These are phyloP conservation scores for Syngnathus scovelli DNA, from an alignment of 2,113 vertebrate species.

Conservation along the genomic window DNA sequence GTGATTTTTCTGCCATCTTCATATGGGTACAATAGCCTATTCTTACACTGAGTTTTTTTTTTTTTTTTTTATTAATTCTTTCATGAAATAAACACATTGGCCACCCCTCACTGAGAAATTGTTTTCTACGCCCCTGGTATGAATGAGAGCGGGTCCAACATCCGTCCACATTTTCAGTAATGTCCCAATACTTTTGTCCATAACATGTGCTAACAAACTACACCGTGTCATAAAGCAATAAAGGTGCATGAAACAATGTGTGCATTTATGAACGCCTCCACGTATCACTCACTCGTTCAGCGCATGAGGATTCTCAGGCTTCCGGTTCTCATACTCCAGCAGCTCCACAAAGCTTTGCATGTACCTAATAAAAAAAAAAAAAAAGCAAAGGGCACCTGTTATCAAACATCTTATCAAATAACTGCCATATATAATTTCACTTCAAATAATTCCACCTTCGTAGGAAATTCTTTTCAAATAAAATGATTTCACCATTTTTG, in stretches of 20 bases:
- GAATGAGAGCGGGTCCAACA: neutral
- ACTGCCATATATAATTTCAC: too few relatives aligned
- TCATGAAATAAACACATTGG: too few relatives aligned
- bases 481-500: conserved; percentile 80
- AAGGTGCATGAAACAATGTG: neutral
- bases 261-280: neutral
- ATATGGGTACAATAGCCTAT: too few relatives aligned
- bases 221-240: neutral
- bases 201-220: neutral
- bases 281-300: conserved; percentile 81
- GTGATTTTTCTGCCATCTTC: too few relatives aligned
- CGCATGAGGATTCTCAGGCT: conserved; percentile 81
- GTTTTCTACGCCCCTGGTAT: neutral
- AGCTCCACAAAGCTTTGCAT: conserved; percentile 95
- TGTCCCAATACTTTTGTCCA: neutral
- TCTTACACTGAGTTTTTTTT: too few relatives aligned
- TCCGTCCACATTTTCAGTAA: too few relatives aligned
- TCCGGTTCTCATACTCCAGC: conserved; percentile 86
- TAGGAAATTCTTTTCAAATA: neutral
- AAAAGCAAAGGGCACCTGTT: conserved; percentile 7
- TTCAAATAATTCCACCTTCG: neutral
- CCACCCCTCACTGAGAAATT: too few relatives aligned
- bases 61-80: too few relatives aligned
- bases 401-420: conserved; percentile 1
- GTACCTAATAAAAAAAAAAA: conserved; percentile 74